These are phyloP conservation scores for Podilymbus podiceps DNA, from an alignment of 2,113 vertebrate genomes.

Conservation along the genomic window DNA sequence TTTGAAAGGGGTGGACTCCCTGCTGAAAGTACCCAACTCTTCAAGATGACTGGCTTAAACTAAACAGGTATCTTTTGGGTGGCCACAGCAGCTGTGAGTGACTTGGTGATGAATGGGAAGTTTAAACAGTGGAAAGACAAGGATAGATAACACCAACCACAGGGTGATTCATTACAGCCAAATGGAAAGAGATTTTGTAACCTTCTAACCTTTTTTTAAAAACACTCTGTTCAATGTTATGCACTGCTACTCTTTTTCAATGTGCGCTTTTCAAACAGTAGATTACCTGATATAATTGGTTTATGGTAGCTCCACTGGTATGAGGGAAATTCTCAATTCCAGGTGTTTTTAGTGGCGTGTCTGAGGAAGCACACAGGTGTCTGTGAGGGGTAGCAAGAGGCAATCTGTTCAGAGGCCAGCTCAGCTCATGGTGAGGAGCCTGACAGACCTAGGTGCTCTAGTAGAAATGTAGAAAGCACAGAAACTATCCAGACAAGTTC, in stretches of 20 bases:
- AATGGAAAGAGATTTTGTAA: background rate
- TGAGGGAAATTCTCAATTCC: background rate
- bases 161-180: background rate
- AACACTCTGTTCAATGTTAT: background rate
- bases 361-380: background rate
- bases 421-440: background rate
- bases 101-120: background rate
- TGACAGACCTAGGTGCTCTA: background rate
- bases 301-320: accelerated
- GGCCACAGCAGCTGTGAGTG: background rate
- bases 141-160: background rate
- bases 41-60: background rate
- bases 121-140: background rate
- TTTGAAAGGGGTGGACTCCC: background rate
- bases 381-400: background rate
- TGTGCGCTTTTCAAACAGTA: background rate
- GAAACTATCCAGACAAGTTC: background rate
- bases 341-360: background rate
- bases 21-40: background rate
- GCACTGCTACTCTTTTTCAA: background rate
- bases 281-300: background rate
- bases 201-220: background rate
- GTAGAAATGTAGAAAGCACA: background rate
- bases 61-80: background rate
- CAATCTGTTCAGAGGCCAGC: background rate